Percentiles rank a stretch among this genome's conserved stretches.
These are phyloP conservation scores for Epirrhoe alternata DNA, from an alignment of 2,888 invertebrate genomes.

Conservation along the genomic window DNA sequence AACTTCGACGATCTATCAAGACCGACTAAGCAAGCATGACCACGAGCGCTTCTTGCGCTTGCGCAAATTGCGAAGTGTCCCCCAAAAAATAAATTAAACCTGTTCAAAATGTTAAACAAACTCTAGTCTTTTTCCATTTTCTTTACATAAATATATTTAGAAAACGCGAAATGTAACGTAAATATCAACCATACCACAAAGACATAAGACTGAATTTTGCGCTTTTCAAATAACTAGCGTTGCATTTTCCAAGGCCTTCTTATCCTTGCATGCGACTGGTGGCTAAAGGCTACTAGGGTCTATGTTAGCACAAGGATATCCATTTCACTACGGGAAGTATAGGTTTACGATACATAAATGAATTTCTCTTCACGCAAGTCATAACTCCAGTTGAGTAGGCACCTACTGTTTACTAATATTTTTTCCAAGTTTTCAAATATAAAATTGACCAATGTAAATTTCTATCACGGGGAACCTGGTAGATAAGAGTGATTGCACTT, in stretches of 20 bases:
- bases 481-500: no score
- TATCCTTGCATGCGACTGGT: background rate
- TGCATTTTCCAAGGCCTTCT: background rate
- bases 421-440: background rate
- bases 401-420: background rate
- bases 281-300: background rate
- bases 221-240: background rate
- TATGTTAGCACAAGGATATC: background rate
- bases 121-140: no score
- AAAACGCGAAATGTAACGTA: no score
- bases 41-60: no score
- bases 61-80: no score
- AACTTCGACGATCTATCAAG: no score
- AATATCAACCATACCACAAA: no score
- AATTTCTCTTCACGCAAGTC: background rate
- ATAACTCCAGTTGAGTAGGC: background rate
- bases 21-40: no score
- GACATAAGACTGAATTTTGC: background rate
- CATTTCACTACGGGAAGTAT: background rate
- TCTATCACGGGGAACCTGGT: background rate
- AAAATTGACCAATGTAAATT: background rate
- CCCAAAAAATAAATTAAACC: no score
- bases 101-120: no score
- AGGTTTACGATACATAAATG: background rate
- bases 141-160: no score